Percentiles rank a stretch among this genome's conserved stretches.
These are phyloP conservation scores for Sander lucioperca DNA, from an alignment of 2,113 vertebrate genomes.

Conservation along the genomic window DNA sequence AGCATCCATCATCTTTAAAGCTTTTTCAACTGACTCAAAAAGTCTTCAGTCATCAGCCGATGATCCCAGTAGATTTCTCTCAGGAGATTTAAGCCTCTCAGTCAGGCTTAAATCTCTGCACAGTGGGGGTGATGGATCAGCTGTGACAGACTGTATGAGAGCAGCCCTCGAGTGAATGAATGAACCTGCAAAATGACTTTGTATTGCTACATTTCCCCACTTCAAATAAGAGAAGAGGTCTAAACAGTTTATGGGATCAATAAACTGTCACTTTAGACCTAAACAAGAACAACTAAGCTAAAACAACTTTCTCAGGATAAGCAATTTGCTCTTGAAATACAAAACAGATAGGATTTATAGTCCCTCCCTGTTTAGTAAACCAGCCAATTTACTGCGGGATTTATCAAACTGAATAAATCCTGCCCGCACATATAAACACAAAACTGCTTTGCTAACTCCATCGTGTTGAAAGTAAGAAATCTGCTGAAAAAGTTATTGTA, in stretches of 20 bases:
- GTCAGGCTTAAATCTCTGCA: slow-evolving; percentile 48
- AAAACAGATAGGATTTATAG: too few species aligned
- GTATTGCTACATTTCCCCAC: neutral
- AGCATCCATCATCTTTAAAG: slow-evolving; percentile 15
- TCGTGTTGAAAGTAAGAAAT: too few species aligned
- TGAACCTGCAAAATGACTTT: slow-evolving; percentile 1
- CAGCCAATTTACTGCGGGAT: too few species aligned
- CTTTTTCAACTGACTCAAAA: slow-evolving; percentile 1
- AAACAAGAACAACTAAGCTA: neutral
- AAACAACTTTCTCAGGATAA: too few species aligned
- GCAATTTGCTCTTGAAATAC: too few species aligned
- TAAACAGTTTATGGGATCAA: too few species aligned
- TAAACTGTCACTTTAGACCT: neutral
- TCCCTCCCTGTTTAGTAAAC: too few species aligned
- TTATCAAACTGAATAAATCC: too few species aligned
- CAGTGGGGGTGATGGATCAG: neutral
- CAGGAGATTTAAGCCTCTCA: slow-evolving; percentile 6
- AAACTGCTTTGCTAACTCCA: too few species aligned
- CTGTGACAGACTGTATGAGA: neutral
- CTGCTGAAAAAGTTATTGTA: too few species aligned
- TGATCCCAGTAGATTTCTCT: slow-evolving; percentile 18
- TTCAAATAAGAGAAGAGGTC: neutral
- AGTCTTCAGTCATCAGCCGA: slow-evolving; percentile 20
- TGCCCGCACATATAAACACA: too few species aligned
- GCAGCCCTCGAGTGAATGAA: slow-evolving; percentile 16